Evolutionary conservation across 1,140 invertebrate species (phyloP), one percentile per base, ranked within the genome.

Genomic region (Papilio dardanus): DNA sequence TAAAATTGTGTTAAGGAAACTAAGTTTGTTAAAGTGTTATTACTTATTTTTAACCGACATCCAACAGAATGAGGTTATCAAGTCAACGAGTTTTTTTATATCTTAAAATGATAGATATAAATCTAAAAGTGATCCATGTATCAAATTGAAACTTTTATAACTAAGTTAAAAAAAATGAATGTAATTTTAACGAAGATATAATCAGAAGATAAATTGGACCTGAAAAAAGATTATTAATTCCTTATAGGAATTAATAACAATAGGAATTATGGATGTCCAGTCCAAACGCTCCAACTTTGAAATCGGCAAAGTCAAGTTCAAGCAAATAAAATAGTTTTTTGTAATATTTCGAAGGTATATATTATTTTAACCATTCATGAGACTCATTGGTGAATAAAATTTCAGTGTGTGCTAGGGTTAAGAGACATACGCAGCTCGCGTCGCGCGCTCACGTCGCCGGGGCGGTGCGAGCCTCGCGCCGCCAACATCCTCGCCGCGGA

Each of bases 381-480:
- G 42, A 33, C 46, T 19, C 14, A 73, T 69, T 65, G 76, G 58
- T 30, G 21, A 12, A 54, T 4, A 78, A 42, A 65, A 8, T 50
- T 24, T 78, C n/a, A 81, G 16, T 88, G 81, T 91, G 83, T 79
- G 83, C 71, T 24, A 3, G 19, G 73, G 62, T 65, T 88, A 77
- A 88, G 79, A 76, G 83, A 86, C 84, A 91, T 88, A 93, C 84
- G 86, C 86, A 82, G 85, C 85, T 89, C 81, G 85, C 84, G 87
- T 91, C 88, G 87, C 86, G 86, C 84, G 88, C 87, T 90, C 86
- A 91, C 82, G 87, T 95, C 85, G 87, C 95, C 85, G 86, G 85
- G 83, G 82, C 79, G 81, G 84, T 83, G 81, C 84, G 84, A 96
- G 95, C 94, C 95, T 77, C 94, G 95, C 85, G 95, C 85, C 94